Conservation (phyloP, 2,113 vertebrate species). For the Sturnus vulgaris region DNA sequence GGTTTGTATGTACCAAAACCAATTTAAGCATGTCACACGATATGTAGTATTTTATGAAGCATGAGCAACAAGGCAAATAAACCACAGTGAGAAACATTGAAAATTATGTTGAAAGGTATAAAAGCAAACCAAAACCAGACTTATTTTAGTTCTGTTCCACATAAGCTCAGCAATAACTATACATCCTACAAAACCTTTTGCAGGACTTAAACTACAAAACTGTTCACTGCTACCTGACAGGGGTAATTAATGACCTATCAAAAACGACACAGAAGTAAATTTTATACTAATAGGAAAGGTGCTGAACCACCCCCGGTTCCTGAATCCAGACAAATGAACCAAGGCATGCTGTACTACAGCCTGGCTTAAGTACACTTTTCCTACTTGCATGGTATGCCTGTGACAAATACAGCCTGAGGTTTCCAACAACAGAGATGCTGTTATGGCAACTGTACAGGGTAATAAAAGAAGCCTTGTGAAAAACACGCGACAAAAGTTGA, state of each 20-base stretch:
- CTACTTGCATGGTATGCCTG: slow-evolving; percentile 13
- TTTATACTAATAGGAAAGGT: not conserved
- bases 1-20: not conserved
- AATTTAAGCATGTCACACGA: not conserved
- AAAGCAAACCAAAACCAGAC: not conserved
- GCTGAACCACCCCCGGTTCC: slow-evolving; percentile 23
- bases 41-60: not conserved
- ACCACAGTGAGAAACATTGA: not conserved
- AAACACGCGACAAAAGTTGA: slow-evolving; percentile 31
- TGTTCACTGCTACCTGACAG: not conserved
- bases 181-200: not conserved
- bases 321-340: slow-evolving; percentile 12
- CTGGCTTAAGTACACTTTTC: slow-evolving; percentile 43
- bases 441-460: slow-evolving; percentile 39
- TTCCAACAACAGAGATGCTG: slow-evolving; percentile 57
- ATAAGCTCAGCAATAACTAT: not conserved
- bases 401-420: slow-evolving; percentile 23
- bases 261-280: not conserved
- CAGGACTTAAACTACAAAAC: not conserved
- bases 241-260: slow-evolving; percentile 19
- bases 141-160: not conserved
- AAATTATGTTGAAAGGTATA: not conserved
- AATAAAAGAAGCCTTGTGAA: slow-evolving; percentile 53
- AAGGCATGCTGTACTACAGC: not conserved
- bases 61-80: not conserved